Percentiles rank a stretch among this genome's conserved stretches.
phyloP scores from a whole-genome alignment of 2,888 invertebrate genomes.

The Limenitis camilla region DNA sequence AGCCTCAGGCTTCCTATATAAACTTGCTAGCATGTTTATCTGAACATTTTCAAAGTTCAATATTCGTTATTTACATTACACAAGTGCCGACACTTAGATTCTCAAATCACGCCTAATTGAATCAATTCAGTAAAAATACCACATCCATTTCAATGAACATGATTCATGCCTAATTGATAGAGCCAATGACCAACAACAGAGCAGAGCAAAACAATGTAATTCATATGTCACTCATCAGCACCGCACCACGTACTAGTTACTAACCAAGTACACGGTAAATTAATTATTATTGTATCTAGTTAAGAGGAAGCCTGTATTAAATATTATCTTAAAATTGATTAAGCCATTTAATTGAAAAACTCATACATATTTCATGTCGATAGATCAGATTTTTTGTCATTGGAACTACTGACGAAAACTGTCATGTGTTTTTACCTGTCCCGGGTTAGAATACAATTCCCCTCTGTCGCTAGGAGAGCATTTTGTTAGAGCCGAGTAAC shows the following conservation, averaged over 20 bases:
- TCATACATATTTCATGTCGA: too few relatives aligned
- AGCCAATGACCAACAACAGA: constrained; percentile 29
- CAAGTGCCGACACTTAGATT: background rate
- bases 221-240: constrained; percentile 50
- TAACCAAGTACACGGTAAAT: constrained; percentile 40
- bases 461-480: too few relatives aligned
- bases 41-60: too few relatives aligned
- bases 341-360: background rate
- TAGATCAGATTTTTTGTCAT: too few relatives aligned
- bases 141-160: constrained; percentile 14
- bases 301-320: constrained; percentile 26
- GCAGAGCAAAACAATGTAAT: constrained; percentile 33
- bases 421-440: too few relatives aligned
- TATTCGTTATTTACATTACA: too few relatives aligned
- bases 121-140: constrained; percentile 3
- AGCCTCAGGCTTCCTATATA: too few relatives aligned
- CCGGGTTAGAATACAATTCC: too few relatives aligned
- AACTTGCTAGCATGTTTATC: too few relatives aligned
- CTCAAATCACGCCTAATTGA: background rate
- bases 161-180: constrained; percentile 20
- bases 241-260: constrained; percentile 37
- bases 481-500: too few relatives aligned
- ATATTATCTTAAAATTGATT: background rate
- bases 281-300: constrained; percentile 40
- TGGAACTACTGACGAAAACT: too few relatives aligned